A percentile compares a stretch with the other conserved stretches of the same genome.
Conservation (phyloP, 2,888 invertebrate genomes). For the Apamea crenata region DNA sequence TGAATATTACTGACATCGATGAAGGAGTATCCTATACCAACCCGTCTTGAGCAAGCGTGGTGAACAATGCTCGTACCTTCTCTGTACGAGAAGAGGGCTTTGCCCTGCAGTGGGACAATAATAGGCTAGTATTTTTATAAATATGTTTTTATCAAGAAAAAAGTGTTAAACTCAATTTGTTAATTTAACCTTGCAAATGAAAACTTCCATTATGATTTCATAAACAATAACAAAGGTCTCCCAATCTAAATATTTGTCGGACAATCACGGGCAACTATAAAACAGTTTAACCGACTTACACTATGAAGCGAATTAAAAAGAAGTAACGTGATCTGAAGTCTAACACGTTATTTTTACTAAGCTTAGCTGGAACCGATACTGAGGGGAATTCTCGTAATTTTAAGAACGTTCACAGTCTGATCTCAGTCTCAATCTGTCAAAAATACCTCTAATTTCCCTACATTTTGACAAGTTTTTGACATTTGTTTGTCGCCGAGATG, state of each 20-base stretch:
- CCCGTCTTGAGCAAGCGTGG: neutral
- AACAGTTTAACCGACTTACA: constrained; percentile 6
- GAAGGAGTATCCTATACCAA: neutral
- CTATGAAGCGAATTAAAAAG: neutral
- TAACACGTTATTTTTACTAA: constrained; percentile 36
- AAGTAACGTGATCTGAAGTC: constrained; percentile 18
- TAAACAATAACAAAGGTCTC: constrained; percentile 44
- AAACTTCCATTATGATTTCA: neutral
- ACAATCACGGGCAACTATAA: constrained; percentile 12
- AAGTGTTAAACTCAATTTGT: neutral
- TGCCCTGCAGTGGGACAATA: neutral
- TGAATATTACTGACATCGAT: neutral
- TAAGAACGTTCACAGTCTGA: too few species aligned
- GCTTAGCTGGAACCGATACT: constrained; percentile 28
- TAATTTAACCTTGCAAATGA: constrained; percentile 35
- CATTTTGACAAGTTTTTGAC: too few species aligned
- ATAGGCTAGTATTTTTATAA: neutral
- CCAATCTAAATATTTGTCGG: constrained; percentile 35
- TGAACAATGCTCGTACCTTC: neutral
- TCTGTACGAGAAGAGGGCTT: neutral
- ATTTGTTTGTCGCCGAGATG: too few species aligned
- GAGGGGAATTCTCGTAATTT: too few species aligned
- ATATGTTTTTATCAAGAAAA: neutral
- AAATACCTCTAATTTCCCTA: too few species aligned
- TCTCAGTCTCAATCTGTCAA: too few species aligned